A percentile compares a stretch with the other conserved stretches of the same genome.
These are phyloP conservation scores for Lucinisca nassula DNA, from an alignment of 2,888 invertebrate species.

Conservation along the genomic window DNA sequence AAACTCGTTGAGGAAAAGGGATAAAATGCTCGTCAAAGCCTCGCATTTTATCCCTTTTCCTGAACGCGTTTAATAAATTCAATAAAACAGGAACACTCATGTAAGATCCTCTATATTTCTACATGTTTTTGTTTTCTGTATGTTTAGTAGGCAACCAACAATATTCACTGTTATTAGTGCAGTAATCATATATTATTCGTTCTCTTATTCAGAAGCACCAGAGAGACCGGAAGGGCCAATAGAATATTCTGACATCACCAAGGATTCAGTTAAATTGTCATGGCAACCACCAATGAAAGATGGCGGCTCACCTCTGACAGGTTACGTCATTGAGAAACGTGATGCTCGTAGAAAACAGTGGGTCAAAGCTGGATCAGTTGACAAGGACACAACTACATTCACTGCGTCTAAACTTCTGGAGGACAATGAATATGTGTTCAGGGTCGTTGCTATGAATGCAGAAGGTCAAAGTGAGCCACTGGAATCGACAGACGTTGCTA, in stretches of 20 bases:
- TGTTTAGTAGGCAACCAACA: too few species aligned
- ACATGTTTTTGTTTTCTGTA: too few species aligned
- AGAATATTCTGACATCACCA: conserved; percentile 77
- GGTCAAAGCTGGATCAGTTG: conserved; percentile 88
- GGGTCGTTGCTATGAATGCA: conserved; percentile 95
- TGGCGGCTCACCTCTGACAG: conserved; percentile 85
- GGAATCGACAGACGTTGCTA: conserved; percentile 76
- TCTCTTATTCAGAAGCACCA: conserved; percentile 84
- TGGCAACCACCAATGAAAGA: conserved; percentile 86
- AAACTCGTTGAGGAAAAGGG: too few species aligned
- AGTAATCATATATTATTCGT: too few species aligned
- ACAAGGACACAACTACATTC: conserved; percentile 74
- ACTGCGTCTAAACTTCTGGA: conserved; percentile 90
- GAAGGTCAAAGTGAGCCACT: conserved; percentile 94
- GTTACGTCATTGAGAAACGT: conserved; percentile 89
- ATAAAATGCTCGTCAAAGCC: too few species aligned
- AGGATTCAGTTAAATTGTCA: conserved; percentile 78
- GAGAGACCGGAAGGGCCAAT: conserved; percentile 82
- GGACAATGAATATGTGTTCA: conserved; percentile 95
- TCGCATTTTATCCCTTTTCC: too few species aligned
- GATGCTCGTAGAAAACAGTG: conserved; percentile 97
- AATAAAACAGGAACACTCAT: too few species aligned
- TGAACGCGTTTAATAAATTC: too few species aligned
- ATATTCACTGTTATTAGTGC: too few species aligned
- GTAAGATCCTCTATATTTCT: too few species aligned